These are phyloP conservation scores for Poeciliopsis prolifica DNA, from an alignment of 2,113 vertebrate genomes.

Conservation along the genomic window DNA sequence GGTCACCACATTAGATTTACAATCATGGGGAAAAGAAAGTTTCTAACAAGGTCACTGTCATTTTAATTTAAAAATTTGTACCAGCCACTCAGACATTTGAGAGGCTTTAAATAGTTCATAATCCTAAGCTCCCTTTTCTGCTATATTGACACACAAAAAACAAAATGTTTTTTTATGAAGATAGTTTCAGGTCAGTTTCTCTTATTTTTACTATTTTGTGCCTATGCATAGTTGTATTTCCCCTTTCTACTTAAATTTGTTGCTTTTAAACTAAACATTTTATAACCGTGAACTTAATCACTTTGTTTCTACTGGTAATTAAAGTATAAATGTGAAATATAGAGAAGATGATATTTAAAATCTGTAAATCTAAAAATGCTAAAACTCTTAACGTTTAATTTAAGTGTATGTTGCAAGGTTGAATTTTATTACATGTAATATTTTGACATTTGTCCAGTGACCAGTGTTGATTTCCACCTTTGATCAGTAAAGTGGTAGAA, in stretches of 20 bases:
- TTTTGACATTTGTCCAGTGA: neutral
- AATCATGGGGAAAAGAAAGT: neutral
- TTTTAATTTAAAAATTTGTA: neutral
- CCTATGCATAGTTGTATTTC: neutral
- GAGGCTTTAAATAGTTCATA: neutral
- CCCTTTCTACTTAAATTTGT: neutral
- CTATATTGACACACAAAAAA: too few relatives aligned
- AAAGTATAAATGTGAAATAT: neutral
- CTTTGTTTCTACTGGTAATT: too few relatives aligned
- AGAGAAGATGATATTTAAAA: too few relatives aligned
- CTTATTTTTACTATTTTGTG: neutral
- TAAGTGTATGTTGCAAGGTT: neutral
- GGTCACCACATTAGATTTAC: conserved; percentile 16
- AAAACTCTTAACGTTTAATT: too few relatives aligned
- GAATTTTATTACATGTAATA: neutral
- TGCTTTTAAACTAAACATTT: neutral
- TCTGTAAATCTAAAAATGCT: neutral
- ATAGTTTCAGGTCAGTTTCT: neutral
- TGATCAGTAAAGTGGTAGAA: neutral
- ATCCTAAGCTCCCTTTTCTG: neutral
- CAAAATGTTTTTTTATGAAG: neutral
- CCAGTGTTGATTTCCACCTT: neutral
- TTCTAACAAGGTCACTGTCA: neutral
- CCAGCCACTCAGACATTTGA: neutral
- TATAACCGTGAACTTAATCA: neutral